Evolutionary conservation across 1,140 invertebrate species (phyloP).

Genomic region (Phocides pigmalion): DNA sequence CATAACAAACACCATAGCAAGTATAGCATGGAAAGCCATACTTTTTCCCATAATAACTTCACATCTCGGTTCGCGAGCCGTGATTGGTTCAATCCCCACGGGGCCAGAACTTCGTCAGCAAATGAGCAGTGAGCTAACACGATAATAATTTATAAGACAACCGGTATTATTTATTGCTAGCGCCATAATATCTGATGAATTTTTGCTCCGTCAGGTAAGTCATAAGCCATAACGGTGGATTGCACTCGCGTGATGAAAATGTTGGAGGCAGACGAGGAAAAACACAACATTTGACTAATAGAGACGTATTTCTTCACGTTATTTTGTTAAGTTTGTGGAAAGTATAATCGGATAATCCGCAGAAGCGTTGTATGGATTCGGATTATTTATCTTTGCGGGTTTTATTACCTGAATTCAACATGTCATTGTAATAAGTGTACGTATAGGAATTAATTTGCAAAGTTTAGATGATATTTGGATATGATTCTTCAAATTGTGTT

Average conservation of each 20-base stretch:
- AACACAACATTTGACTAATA: slow-evolving; percentile 2
- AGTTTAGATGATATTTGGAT: too few species aligned
- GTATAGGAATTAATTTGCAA: too few species aligned
- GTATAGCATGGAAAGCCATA: slow-evolving; percentile 37
- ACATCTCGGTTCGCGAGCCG: slow-evolving; percentile 62
- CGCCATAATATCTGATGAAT: slow-evolving; percentile 42
- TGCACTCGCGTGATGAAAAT: slow-evolving; percentile 13
- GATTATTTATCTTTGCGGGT: too few species aligned
- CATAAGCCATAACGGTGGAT: slow-evolving; percentile 17
- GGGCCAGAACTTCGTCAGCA: slow-evolving; percentile 76
- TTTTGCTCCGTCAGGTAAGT: slow-evolving; percentile 24
- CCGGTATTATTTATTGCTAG: slow-evolving; percentile 73
- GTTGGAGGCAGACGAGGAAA: background rate
- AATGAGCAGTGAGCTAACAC: slow-evolving; percentile 79
- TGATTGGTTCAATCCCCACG: slow-evolving; percentile 71
- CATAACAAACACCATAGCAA: background rate
- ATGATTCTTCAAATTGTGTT: too few species aligned
- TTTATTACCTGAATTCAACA: too few species aligned
- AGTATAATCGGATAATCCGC: too few species aligned
- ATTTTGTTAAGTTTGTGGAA: slow-evolving; percentile 16
- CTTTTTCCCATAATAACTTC: slow-evolving; percentile 79
- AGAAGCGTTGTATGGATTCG: too few species aligned
- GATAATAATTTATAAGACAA: slow-evolving; percentile 79
- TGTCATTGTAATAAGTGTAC: too few species aligned
- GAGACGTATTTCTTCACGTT: slow-evolving; percentile 24